Conservation (phyloP, 2,888 invertebrate genomes). For the Acholoe squamosa region DNA sequence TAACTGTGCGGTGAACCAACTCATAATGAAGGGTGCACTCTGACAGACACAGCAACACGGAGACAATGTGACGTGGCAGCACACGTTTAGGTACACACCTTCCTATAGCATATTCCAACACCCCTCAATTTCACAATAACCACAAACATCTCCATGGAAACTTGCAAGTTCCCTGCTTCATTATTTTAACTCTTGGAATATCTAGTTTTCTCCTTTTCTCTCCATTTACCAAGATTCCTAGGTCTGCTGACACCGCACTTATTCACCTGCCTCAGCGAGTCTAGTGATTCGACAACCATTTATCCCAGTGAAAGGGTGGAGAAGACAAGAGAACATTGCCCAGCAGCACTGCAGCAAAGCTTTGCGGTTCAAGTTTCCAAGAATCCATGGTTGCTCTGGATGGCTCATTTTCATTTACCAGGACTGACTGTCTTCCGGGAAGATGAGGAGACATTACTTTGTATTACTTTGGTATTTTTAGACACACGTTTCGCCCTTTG, state of each 20-base stretch:
- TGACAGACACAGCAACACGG: constrained; percentile 45
- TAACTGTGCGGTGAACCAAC: constrained; percentile 43
- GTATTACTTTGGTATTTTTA: constrained; percentile 37
- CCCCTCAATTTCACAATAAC: constrained; percentile 47
- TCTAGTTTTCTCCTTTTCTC: constrained; percentile 12
- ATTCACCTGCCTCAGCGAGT: constrained; percentile 34
- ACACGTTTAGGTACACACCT: constrained; percentile 60
- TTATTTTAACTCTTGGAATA: constrained; percentile 48
- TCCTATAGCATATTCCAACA: constrained; percentile 53
- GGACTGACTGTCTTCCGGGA: constrained; percentile 38
- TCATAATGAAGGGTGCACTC: constrained; percentile 19
- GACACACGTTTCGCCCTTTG: constrained; percentile 63
- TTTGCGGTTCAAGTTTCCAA: constrained; percentile 60
- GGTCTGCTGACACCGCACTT: constrained; percentile 52
- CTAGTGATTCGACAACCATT: constrained; percentile 47
- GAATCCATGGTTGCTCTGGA: constrained; percentile 60
- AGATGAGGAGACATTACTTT: neutral
- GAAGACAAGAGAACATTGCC: constrained; percentile 60
- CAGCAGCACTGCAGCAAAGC: constrained; percentile 59
- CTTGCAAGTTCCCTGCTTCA: constrained; percentile 40
- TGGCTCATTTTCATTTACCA: constrained; percentile 57
- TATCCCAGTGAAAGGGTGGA: constrained; percentile 58
- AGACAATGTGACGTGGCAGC: constrained; percentile 47
- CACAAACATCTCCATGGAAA: constrained; percentile 46
- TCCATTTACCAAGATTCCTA: constrained; percentile 39